Evolutionary conservation across 2,797 vertebrate genomes (phyloP).

Genomic region (Ciconia nigra): DNA sequence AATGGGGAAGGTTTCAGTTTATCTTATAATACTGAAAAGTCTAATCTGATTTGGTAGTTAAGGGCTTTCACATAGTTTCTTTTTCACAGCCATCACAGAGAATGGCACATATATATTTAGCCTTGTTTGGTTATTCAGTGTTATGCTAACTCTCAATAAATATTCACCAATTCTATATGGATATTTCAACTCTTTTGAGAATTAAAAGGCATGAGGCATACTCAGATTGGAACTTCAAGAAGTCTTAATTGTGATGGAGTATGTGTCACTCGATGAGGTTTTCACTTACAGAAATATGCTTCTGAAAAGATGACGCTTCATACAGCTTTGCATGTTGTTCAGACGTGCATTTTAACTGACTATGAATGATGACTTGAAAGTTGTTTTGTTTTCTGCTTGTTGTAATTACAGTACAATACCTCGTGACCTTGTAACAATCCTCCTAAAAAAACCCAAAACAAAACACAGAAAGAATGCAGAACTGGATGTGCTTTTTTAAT

Average conservation of each 20-base stretch:
- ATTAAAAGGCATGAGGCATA: not conserved
- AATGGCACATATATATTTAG: not conserved
- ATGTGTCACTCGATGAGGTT: not conserved
- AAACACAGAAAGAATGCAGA: not conserved
- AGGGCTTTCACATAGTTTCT: not conserved
- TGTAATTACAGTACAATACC: not conserved
- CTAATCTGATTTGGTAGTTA: conserved; percentile 20
- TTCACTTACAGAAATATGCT: not conserved
- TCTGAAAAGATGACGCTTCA: not conserved
- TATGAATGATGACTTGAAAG: not conserved
- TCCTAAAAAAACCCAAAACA: not conserved
- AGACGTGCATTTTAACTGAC: not conserved
- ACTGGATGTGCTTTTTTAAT: not conserved
- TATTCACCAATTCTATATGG: not conserved
- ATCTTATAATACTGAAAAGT: not conserved
- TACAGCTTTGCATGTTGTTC: not conserved
- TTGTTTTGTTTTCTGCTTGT: not conserved
- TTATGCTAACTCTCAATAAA: not conserved
- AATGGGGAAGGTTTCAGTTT: not conserved
- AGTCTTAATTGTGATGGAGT: not conserved
- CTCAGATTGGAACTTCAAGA: not conserved
- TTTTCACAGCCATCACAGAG: not conserved
- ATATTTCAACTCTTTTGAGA: not conserved
- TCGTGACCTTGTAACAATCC: not conserved
- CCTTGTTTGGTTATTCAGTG: not conserved